Conservation (phyloP, 23 tunicate species). For the Halocynthia aurantium region DNA sequence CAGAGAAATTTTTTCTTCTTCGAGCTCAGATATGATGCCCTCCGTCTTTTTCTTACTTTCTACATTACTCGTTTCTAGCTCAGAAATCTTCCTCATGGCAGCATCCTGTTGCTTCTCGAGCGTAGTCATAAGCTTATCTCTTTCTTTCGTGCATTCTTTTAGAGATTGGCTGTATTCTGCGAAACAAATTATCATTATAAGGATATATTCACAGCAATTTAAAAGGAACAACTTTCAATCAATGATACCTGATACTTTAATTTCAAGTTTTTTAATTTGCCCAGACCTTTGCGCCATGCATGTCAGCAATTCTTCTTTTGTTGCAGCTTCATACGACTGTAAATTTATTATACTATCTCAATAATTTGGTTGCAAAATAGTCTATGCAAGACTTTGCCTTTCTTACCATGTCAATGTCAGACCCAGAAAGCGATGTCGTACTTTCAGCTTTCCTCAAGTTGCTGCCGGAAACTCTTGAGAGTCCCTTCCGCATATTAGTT, state of each 20-base stretch:
- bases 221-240: neutral
- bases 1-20: slow-evolving; percentile 28
- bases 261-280: slow-evolving; percentile 79
- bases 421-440: slow-evolving; percentile 41
- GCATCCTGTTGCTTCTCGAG: slow-evolving; percentile 86
- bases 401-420: slow-evolving; percentile 51
- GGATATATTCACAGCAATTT: neutral
- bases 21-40: slow-evolving; percentile 33
- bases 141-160: slow-evolving; percentile 71
- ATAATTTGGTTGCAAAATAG: neutral
- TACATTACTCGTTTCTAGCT: slow-evolving; percentile 55
- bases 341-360: neutral
- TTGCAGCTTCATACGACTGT: slow-evolving; percentile 36
- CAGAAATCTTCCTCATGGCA: slow-evolving; percentile 54
- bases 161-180: slow-evolving; percentile 76
- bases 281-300: slow-evolving; percentile 47
- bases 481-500: neutral
- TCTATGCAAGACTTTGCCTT: neutral
- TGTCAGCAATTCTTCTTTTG: slow-evolving; percentile 57
- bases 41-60: slow-evolving; percentile 31
- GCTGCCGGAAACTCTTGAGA: neutral
- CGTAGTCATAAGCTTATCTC: slow-evolving; percentile 64
- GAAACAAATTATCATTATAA: neutral
- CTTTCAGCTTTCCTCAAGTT: slow-evolving; percentile 41
- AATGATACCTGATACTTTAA: slow-evolving; percentile 60